A percentile compares a stretch with the other conserved stretches of the same genome.
Conservation (phyloP, 53 echinoderm and acorn worm species). For the Pentamera pediparva region DNA sequence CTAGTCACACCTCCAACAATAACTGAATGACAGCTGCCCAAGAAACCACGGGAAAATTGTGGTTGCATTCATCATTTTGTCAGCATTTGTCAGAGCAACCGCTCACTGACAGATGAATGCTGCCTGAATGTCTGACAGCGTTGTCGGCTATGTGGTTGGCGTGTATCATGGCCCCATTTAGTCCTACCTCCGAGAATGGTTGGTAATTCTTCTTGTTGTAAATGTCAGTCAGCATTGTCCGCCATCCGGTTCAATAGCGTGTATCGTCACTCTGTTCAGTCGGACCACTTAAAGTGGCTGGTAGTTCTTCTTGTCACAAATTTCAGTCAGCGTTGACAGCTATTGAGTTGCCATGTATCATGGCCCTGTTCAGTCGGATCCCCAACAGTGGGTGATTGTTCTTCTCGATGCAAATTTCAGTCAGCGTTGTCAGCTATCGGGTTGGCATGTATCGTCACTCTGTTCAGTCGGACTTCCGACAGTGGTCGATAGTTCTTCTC, state of each 20-base stretch:
- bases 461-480: conserved; percentile 49
- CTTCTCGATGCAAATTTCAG: no score
- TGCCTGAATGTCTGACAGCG: no score
- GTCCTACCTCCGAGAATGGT: conserved; percentile 54
- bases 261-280: conserved; percentile 62
- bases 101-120: no score
- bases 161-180: conserved; percentile 67
- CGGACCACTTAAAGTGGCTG: conserved; percentile 56
- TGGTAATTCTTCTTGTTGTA: conserved; percentile 85
- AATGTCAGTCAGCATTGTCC: conserved; percentile 46
- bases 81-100: no score
- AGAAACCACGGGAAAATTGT: no score
- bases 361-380: no score
- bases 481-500: conserved; percentile 84
- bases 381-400: no score
- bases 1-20: no score
- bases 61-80: no score
- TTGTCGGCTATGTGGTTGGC: conserved; percentile 94
- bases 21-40: no score
- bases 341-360: no score
- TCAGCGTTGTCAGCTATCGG: conserved; percentile 75
- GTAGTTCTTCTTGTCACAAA: conserved; percentile 91
- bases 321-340: no score
- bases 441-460: conserved; percentile 88
- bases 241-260: conserved; percentile 97